Percentiles rank a stretch among this genome's conserved stretches.
Conservation (phyloP, 1,140 invertebrate species). For the Micrasema minimum region DNA sequence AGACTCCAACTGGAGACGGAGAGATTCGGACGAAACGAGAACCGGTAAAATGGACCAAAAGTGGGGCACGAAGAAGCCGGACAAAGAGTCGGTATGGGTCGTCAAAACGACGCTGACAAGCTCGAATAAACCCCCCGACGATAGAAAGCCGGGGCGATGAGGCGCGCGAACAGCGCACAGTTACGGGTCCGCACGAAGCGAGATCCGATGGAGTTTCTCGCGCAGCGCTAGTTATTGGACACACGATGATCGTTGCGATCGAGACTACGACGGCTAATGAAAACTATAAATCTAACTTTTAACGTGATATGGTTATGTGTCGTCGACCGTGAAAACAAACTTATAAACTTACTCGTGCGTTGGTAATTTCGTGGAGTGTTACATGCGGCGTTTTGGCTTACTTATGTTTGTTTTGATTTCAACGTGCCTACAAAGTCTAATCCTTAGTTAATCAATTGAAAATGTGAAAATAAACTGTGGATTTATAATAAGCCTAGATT, state of each 20-base stretch:
- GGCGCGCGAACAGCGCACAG: no score
- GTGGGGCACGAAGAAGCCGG: not conserved
- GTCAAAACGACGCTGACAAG: constrained; percentile 5
- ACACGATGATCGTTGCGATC: constrained; percentile 65
- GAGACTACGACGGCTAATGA: constrained; percentile 62
- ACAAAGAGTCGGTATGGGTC: not conserved
- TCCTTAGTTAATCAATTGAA: no score
- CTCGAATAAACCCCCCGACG: not conserved
- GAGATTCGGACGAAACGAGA: constrained; percentile 43
- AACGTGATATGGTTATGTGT: no score
- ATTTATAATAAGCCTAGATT: no score
- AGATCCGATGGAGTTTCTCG: constrained; percentile 62
- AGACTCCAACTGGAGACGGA: constrained; percentile 48
- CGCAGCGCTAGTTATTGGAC: constrained; percentile 65
- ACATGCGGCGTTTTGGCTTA: constrained; percentile 5
- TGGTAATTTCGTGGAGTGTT: no score
- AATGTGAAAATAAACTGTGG: no score
- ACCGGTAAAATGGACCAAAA: constrained; percentile 22
- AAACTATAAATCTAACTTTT: constrained; percentile 51
- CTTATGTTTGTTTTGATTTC: not conserved
- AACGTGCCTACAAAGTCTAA: constrained; percentile 12
- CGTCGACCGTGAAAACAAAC: no score
- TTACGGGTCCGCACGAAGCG: constrained; percentile 50
- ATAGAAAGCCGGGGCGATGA: not conserved
- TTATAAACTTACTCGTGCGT: no score